phyloP scores from a whole-genome alignment of 1,140 invertebrate genomes.

The Drosophila auraria region DNA sequence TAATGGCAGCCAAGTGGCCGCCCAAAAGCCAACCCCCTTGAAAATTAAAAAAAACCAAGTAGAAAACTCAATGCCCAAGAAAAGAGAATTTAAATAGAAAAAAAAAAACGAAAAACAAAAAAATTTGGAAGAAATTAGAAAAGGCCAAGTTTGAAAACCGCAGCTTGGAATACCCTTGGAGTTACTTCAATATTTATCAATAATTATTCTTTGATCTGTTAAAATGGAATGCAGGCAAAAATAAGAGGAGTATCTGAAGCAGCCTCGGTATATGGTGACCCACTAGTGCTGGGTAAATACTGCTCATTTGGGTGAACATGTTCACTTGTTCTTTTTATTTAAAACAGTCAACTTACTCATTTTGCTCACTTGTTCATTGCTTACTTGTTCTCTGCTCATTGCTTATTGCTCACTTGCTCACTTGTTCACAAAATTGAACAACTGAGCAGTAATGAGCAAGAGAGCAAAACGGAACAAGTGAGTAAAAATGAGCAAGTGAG shows the following conservation, averaged over 20 bases:
- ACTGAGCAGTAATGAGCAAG: too few relatives aligned
- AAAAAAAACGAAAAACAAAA: background rate
- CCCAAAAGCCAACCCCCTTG: constrained; percentile 19
- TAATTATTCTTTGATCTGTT: background rate
- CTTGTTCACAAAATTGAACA: too few relatives aligned
- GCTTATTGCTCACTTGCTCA: too few relatives aligned
- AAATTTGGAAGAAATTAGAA: background rate
- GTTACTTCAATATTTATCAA: background rate
- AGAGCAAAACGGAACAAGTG: too few relatives aligned
- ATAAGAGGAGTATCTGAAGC: background rate
- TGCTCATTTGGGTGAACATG: too few relatives aligned
- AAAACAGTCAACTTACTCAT: too few relatives aligned
- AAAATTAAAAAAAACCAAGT: background rate
- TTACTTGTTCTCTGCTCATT: too few relatives aligned
- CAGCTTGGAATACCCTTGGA: background rate
- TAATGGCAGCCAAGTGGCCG: constrained; percentile 48
- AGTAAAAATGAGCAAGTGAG: too few relatives aligned
- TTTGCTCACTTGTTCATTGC: too few relatives aligned
- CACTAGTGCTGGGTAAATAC: too few relatives aligned
- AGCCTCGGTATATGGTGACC: too few relatives aligned
- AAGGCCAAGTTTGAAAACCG: background rate
- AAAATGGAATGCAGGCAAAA: background rate
- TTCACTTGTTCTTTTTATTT: too few relatives aligned
- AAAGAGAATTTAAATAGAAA: background rate
- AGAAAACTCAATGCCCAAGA: background rate